Evolutionary conservation across 2,888 invertebrate species (phyloP).

Genomic region (Rosalia funebris): DNA sequence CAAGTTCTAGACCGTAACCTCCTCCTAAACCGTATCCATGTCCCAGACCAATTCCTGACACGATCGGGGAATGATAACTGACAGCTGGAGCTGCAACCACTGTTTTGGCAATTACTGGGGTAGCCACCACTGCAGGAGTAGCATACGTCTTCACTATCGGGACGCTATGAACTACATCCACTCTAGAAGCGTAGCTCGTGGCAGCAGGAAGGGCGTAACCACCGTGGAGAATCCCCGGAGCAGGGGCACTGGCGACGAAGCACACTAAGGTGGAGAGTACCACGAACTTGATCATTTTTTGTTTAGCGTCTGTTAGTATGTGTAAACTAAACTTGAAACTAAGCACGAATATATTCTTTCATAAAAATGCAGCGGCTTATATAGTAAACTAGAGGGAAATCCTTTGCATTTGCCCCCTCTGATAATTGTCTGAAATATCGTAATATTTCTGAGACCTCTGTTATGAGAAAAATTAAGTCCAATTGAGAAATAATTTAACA

Average conservation of each 20-base stretch:
- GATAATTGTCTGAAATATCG: constrained; percentile 35
- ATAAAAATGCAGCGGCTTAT: constrained; percentile 14
- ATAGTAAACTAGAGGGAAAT: constrained; percentile 11
- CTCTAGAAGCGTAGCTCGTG: constrained; percentile 50
- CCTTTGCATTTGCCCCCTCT: constrained; percentile 31
- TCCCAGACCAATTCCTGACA: background rate
- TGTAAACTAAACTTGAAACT: too few species aligned
- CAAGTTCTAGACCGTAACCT: background rate
- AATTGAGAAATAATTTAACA: too few species aligned
- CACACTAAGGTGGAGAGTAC: constrained; percentile 30
- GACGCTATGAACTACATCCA: constrained; percentile 20
- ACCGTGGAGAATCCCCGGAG: constrained; percentile 38
- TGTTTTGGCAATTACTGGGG: background rate
- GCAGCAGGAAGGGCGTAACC: constrained; percentile 47
- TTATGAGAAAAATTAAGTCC: constrained; percentile 33
- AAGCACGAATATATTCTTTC: constrained; percentile 7
- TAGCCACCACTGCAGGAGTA: too few species aligned
- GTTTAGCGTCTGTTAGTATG: background rate
- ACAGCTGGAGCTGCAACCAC: background rate
- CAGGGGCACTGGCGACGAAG: constrained; percentile 37
- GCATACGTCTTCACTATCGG: background rate
- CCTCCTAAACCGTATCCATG: constrained; percentile 2
- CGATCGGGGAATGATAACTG: background rate
- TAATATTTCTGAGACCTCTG: constrained; percentile 37
- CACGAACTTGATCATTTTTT: constrained; percentile 27